phyloP scores from a whole-genome alignment of 2,888 invertebrate genomes.

The Muschampia staudingeri region DNA sequence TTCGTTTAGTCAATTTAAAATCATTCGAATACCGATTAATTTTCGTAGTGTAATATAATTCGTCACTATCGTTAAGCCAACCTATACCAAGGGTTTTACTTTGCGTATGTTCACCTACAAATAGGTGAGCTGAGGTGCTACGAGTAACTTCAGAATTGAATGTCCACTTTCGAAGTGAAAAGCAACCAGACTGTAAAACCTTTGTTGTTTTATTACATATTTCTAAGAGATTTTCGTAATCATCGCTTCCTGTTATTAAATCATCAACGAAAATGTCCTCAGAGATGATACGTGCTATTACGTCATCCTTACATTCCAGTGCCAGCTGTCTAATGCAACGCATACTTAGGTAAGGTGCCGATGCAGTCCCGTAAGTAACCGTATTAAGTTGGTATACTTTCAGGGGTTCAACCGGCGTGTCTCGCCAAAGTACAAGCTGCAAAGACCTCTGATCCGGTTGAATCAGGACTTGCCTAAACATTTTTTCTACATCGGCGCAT shows the following conservation, averaged over 20 bases:
- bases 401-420: not conserved
- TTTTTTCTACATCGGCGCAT: slow-evolving; percentile 14
- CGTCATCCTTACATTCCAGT: not conserved
- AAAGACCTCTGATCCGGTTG: not conserved
- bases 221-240: not conserved
- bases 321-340: slow-evolving; percentile 8
- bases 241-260: slow-evolving; percentile 1
- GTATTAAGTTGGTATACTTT: not conserved
- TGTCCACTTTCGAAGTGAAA: slow-evolving; percentile 10
- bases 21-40: not conserved
- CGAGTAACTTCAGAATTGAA: not conserved
- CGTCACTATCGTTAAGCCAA: not conserved
- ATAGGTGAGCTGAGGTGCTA: not conserved
- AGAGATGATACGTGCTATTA: not conserved
- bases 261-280: slow-evolving; percentile 16
- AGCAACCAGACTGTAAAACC: not conserved
- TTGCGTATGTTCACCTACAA: slow-evolving; percentile 6
- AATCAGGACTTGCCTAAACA: not conserved
- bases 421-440: slow-evolving; percentile 1
- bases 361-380: slow-evolving; percentile 4
- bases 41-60: slow-evolving; percentile 1
- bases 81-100: slow-evolving; percentile 9
- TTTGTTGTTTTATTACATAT: not conserved
- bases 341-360: not conserved
- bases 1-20: not conserved